Conservation (phyloP, 2,797 vertebrate species). For the Coreius guichenoti region DNA sequence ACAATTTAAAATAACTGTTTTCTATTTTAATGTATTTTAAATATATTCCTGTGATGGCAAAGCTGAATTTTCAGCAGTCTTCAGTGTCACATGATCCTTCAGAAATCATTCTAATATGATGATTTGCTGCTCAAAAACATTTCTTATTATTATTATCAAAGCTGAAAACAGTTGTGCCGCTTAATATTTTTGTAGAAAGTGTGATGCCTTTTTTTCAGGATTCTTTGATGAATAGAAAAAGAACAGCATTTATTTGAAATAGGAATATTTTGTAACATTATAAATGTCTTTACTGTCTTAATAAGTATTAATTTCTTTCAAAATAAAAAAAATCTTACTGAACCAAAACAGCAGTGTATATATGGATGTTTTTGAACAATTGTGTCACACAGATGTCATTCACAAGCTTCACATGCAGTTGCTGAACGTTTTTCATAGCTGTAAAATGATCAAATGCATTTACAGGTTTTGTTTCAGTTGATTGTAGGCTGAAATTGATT, state of each 20-base stretch:
- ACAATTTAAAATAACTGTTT: background rate
- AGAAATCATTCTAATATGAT: no score
- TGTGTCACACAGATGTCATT: background rate
- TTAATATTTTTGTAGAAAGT: background rate
- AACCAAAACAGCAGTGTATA: background rate
- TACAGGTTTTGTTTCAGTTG: background rate
- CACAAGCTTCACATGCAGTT: background rate
- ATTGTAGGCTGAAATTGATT: background rate
- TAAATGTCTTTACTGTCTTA: background rate
- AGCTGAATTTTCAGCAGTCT: background rate
- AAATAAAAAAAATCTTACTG: background rate
- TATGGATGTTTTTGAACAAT: background rate
- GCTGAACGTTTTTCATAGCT: background rate
- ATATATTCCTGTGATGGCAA: no score
- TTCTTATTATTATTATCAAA: background rate
- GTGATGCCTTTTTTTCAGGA: background rate
- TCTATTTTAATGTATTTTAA: background rate
- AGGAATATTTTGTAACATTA: background rate
- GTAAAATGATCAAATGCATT: background rate
- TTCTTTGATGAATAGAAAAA: background rate
- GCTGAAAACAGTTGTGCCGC: background rate
- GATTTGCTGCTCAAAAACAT: background rate
- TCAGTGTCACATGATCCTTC: background rate
- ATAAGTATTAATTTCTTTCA: background rate
- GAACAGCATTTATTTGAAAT: background rate